Conservation (phyloP, 2,113 vertebrate species). For the Trochalopteron elliotii region DNA sequence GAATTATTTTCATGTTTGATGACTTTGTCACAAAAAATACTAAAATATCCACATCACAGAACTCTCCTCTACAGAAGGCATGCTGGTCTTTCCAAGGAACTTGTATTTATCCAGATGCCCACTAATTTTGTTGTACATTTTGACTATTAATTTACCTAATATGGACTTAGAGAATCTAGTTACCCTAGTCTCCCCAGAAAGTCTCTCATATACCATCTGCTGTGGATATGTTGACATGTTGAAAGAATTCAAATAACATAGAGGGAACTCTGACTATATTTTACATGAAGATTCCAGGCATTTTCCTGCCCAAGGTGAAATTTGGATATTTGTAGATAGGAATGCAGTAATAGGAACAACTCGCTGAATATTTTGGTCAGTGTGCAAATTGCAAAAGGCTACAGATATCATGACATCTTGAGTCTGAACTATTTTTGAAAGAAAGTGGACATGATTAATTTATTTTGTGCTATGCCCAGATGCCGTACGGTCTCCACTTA, state of each 20-base stretch:
- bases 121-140: neutral
- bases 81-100: neutral
- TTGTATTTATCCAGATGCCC: neutral
- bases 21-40: neutral
- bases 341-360: neutral
- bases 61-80: neutral
- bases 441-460: neutral
- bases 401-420: neutral
- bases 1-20: neutral
- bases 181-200: neutral
- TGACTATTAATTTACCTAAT: neutral
- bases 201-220: neutral
- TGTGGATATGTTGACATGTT: neutral
- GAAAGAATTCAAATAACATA: neutral
- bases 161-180: neutral
- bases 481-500: neutral
- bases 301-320: neutral
- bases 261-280: neutral
- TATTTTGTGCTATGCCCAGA: neutral
- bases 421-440: neutral
- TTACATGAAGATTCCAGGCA: neutral
- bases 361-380: neutral
- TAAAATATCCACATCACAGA: neutral
- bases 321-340: neutral
- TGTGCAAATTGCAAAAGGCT: neutral